phyloP scores from a whole-genome alignment of 2,113 vertebrate species.

The Tetrax tetrax region DNA sequence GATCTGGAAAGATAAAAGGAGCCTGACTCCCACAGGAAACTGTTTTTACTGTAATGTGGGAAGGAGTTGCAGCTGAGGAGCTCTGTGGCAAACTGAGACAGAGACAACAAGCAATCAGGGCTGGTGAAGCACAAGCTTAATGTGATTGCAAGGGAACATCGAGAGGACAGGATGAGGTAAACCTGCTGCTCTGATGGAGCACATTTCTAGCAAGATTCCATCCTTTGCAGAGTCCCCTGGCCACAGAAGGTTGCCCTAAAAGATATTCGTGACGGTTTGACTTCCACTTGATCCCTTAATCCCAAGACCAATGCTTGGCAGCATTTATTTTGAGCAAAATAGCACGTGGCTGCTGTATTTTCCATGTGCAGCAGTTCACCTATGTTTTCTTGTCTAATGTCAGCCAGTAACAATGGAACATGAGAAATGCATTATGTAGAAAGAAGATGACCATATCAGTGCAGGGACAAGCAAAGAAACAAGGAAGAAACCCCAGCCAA shows the following conservation, averaged over 20 bases:
- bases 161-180: neutral
- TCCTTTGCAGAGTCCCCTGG: neutral
- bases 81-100: neutral
- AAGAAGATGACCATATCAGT: neutral
- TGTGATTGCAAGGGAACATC: neutral
- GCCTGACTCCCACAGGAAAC: neutral
- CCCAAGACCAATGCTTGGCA: neutral
- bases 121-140: neutral
- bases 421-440: neutral
- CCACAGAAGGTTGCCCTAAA: neutral
- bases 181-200: neutral
- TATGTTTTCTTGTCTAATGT: neutral
- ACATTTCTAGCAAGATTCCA: neutral
- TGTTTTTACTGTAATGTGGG: neutral
- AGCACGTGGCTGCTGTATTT: neutral
- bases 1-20: neutral
- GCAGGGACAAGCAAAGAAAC: neutral
- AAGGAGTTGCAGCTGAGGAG: neutral
- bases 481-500: neutral
- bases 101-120: neutral
- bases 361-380: neutral
- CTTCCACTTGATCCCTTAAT: neutral
- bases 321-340: neutral
- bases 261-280: neutral
- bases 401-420: rapidly evolving